Evolutionary conservation across 2,113 vertebrate species (phyloP).

Genomic region (Callipepla californica): DNA sequence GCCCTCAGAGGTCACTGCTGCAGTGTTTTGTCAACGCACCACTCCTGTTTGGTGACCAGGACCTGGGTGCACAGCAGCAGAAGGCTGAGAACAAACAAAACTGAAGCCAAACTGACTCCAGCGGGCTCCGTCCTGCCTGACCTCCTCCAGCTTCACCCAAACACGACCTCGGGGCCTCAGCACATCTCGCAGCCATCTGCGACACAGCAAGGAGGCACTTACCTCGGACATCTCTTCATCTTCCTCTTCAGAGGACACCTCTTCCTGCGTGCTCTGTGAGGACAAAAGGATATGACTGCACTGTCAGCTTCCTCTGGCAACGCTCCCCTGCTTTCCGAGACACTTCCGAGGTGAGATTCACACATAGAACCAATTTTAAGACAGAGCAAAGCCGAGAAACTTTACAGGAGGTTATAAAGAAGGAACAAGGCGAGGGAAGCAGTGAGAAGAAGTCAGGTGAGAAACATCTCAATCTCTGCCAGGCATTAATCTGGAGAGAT

Average conservation of each 20-base stretch:
- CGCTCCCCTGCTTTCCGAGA: neutral
- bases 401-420: neutral
- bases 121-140: neutral
- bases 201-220: neutral
- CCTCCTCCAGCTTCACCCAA: neutral
- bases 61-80: neutral
- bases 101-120: neutral
- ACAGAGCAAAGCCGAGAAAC: neutral
- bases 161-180: fast-evolving
- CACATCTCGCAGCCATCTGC: neutral
- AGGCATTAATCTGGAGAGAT: too few species aligned
- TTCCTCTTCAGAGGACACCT: slow-evolving; percentile 83
- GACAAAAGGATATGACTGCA: neutral
- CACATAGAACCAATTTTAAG: neutral
- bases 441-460: neutral
- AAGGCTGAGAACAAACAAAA: neutral
- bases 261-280: slow-evolving; percentile 79
- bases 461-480: neutral
- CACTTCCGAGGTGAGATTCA: fast-evolving
- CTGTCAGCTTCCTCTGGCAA: slow-evolving; percentile 62
- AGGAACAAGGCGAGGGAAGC: neutral
- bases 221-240: slow-evolving; percentile 86
- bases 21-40: fast-evolving
- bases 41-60: neutral
- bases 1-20: neutral